These are phyloP conservation scores for Microcebus lehilahytsara DNA, from an alignment of 2,113 vertebrate species.

Conservation along the genomic window DNA sequence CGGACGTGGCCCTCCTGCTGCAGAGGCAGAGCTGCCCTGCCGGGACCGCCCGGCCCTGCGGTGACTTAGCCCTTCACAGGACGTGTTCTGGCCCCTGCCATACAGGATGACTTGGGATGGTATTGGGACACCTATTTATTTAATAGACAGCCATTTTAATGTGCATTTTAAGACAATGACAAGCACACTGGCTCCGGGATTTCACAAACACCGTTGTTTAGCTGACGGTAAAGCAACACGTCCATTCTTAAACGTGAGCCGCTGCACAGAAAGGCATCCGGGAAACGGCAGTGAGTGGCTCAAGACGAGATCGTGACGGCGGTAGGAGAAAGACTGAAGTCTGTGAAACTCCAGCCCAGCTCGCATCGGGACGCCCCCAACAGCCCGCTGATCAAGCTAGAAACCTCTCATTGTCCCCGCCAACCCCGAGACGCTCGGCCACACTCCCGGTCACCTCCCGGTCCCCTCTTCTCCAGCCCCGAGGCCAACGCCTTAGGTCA, in stretches of 20 bases:
- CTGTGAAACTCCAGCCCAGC: too few species aligned
- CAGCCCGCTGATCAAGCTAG: fast-evolving
- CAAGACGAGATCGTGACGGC: neutral
- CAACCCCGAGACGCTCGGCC: fast-evolving
- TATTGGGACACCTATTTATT: neutral
- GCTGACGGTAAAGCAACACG: neutral
- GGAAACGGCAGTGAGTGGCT: neutral
- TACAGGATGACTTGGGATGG: neutral
- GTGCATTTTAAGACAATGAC: neutral
- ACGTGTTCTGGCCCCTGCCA: neutral
- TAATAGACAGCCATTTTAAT: neutral
- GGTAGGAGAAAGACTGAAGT: fast-evolving
- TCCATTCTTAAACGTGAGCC: too few species aligned
- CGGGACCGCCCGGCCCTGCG: neutral
- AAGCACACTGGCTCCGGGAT: neutral
- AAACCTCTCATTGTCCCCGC: neutral
- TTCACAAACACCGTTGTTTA: neutral
- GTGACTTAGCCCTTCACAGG: neutral
- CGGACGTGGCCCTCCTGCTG: fast-evolving
- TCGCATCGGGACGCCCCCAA: neutral
- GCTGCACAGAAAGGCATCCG: neutral
- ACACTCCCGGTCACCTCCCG: too few species aligned
- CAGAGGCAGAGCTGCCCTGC: too few species aligned
- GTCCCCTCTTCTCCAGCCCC: neutral
- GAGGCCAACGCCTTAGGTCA: neutral